phyloP scores from a whole-genome alignment of 2,797 vertebrate genomes.

The Distichodus sexfasciatus region DNA sequence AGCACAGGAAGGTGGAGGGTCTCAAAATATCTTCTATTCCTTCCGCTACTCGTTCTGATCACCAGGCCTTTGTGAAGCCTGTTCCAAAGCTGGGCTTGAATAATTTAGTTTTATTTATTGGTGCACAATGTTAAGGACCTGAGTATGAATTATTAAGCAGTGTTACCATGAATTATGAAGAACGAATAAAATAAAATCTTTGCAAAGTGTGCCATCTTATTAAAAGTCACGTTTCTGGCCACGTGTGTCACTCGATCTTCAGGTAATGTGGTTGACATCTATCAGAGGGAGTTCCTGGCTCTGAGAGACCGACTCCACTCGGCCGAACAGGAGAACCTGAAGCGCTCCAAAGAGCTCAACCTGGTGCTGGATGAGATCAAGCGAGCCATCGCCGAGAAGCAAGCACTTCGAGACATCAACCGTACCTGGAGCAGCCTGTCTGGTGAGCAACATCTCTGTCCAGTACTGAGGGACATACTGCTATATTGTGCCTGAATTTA shows the following conservation, averaged over 20 bases:
- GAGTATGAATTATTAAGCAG: constrained; percentile 32
- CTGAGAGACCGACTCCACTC: constrained; percentile 89
- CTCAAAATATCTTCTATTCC: constrained; percentile 9
- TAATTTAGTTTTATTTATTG: constrained; percentile 41
- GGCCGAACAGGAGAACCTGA: constrained; percentile 93
- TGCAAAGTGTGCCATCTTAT: not conserved
- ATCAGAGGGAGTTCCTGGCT: constrained; percentile 93
- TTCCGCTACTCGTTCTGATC: constrained; percentile 15
- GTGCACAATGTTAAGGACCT: constrained; percentile 22
- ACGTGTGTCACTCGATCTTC: constrained; percentile 2
- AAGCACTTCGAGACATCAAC: constrained; percentile 89
- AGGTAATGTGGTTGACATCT: constrained; percentile 93
- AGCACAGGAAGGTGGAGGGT: not conserved
- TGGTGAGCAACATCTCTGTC: too few species aligned
- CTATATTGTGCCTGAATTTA: not conserved
- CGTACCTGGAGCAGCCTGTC: constrained; percentile 87
- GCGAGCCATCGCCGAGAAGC: constrained; percentile 90
- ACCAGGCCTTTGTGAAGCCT: constrained; percentile 4
- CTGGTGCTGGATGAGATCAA: constrained; percentile 97
- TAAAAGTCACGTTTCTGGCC: not conserved
- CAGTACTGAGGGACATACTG: too few species aligned
- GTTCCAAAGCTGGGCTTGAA: constrained; percentile 15
- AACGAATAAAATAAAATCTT: not conserved
- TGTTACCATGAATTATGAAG: constrained; percentile 26
- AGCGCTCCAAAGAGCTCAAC: constrained; percentile 94